Percentiles rank a stretch among this genome's conserved stretches.
These are phyloP conservation scores for Dinocampus coccinellae DNA, from an alignment of 2,888 invertebrate genomes.

Conservation along the genomic window DNA sequence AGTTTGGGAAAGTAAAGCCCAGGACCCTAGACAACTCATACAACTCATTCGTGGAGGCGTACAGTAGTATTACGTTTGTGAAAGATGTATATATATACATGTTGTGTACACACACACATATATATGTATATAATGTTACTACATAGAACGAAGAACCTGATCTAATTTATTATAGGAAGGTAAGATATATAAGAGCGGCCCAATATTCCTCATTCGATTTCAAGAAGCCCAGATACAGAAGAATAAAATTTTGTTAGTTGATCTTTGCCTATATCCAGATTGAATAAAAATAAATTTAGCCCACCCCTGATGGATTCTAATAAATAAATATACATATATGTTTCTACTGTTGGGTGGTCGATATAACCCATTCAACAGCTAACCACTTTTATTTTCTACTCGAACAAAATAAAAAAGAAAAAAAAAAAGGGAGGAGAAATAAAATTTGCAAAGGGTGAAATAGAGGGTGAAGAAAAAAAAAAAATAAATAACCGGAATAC, in stretches of 20 bases:
- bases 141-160: constrained; percentile 57
- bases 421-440: background rate
- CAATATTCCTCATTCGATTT: constrained; percentile 34
- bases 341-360: background rate
- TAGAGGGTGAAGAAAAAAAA: background rate
- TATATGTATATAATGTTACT: constrained; percentile 16
- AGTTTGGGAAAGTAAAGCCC: constrained; percentile 64
- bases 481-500: background rate
- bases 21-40: constrained; percentile 62
- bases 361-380: constrained; percentile 2
- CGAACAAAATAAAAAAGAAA: background rate
- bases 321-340: background rate
- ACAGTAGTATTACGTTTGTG: constrained; percentile 2
- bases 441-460: background rate
- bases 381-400: constrained; percentile 1
- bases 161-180: constrained; percentile 64
- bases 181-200: constrained; percentile 38
- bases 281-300: constrained; percentile 33
- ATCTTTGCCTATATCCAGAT: constrained; percentile 16
- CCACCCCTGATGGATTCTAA: constrained; percentile 14
- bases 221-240: constrained; percentile 19
- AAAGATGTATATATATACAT: constrained; percentile 20
- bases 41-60: constrained; percentile 56
- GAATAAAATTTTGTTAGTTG: constrained; percentile 30
- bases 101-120: background rate